Conservation (phyloP, 2,888 invertebrate species). For the Sesia bembeciformis region DNA sequence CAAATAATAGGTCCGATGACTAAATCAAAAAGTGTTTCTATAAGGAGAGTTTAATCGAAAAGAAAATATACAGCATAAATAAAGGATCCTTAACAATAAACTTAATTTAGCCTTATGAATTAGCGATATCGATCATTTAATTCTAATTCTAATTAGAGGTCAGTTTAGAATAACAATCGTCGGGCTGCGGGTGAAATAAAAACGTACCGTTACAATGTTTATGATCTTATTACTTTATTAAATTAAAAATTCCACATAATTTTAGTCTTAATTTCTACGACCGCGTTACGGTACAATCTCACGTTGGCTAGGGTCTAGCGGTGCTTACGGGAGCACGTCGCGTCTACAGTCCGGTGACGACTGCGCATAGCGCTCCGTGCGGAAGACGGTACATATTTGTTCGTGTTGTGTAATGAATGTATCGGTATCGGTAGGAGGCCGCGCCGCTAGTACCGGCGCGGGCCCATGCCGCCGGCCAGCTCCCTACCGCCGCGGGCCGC, state of each 20-base stretch:
- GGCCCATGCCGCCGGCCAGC: constrained; percentile 41
- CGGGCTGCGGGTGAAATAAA: constrained; percentile 28
- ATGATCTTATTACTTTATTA: constrained; percentile 26
- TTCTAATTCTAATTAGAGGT: no score
- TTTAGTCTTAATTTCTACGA: constrained; percentile 24
- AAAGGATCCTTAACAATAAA: no score
- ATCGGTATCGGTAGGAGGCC: constrained; percentile 1
- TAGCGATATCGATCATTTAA: no score
- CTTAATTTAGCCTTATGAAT: no score
- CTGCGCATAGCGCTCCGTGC: constrained; percentile 7
- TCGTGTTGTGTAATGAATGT: constrained; percentile 14
- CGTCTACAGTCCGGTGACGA: constrained; percentile 6
- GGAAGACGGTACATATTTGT: constrained; percentile 12
- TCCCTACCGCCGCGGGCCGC: constrained; percentile 41
- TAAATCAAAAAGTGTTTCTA: no score
- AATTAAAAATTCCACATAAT: constrained; percentile 40
- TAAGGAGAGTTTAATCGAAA: no score
- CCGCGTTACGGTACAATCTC: constrained; percentile 16
- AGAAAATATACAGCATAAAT: no score
- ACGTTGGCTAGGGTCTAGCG: constrained; percentile 13
- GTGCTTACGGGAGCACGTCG: constrained; percentile 2
- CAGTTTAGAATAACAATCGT: no score
- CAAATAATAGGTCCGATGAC: not conserved
- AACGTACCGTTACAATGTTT: constrained; percentile 30
- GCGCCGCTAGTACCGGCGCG: constrained; percentile 57